These are phyloP conservation scores for Cherax destructor DNA, from an alignment of 1,140 invertebrate genomes.

Conservation along the genomic window DNA sequence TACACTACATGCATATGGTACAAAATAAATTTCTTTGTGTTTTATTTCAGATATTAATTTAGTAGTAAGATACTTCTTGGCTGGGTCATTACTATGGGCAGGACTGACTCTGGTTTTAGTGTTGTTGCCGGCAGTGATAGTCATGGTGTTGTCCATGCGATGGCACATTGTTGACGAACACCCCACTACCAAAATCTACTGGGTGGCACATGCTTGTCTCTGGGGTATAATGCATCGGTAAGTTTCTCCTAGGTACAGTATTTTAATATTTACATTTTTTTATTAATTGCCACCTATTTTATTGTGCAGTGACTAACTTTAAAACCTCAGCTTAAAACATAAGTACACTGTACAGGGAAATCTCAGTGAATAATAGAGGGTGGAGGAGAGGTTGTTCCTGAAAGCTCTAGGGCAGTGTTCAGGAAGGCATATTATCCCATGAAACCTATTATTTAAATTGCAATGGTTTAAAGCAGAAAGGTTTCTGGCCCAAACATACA, in stretches of 20 bases:
- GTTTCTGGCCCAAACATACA: no score
- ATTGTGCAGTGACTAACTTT: no score
- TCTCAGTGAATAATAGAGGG: no score
- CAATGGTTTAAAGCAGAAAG: no score
- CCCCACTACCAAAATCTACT: slow-evolving; percentile 74
- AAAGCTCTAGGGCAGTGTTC: no score
- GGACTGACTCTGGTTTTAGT: slow-evolving; percentile 75
- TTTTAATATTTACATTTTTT: no score
- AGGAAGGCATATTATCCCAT: no score
- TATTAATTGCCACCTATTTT: no score
- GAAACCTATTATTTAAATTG: no score
- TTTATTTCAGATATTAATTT: slow-evolving; percentile 75
- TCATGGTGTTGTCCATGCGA: slow-evolving; percentile 76
- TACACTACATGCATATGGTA: background rate
- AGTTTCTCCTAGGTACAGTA: background rate
- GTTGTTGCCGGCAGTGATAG: slow-evolving; percentile 75
- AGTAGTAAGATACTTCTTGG: slow-evolving; percentile 75
- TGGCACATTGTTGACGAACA: slow-evolving; percentile 76
- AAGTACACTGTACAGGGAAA: no score
- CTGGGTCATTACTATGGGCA: slow-evolving; percentile 75
- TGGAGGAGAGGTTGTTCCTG: no score
- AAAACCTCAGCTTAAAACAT: no score
- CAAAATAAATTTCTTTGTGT: background rate
- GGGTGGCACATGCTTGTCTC: slow-evolving; percentile 74
- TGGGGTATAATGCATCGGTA: slow-evolving; percentile 77